Conservation (phyloP, 2,888 invertebrate species). For the Rotaria sp. region DNA sequence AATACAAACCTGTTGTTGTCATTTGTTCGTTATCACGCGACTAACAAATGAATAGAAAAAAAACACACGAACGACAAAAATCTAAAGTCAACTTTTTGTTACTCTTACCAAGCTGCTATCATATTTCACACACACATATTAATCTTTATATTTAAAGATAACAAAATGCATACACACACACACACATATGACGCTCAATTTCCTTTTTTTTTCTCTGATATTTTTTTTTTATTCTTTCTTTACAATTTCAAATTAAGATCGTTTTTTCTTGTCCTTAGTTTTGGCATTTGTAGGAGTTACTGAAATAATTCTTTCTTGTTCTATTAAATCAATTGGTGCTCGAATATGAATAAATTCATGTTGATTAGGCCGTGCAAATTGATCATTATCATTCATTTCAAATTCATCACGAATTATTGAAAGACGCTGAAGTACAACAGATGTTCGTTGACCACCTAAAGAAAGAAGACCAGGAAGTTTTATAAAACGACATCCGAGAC, state of each 20-base stretch:
- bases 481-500: background rate
- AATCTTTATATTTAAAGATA: conserved; percentile 4
- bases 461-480: background rate
- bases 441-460: background rate
- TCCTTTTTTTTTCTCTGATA: background rate
- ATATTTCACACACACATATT: background rate
- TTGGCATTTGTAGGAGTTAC: background rate
- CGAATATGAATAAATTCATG: background rate
- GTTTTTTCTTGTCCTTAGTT: background rate
- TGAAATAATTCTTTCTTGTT: background rate
- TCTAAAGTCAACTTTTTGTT: background rate
- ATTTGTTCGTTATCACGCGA: conserved; percentile 4
- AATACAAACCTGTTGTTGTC: conserved; percentile 3
- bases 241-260: background rate
- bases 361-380: background rate
- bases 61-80: background rate
- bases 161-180: background rate
- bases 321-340: background rate
- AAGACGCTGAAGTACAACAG: background rate
- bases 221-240: background rate
- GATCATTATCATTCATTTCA: background rate
- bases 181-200: conserved; percentile 15
- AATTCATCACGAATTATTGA: conserved; percentile 11
- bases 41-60: background rate
- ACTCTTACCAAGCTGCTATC: background rate